Evolutionary conservation across 2,113 vertebrate species (phyloP).

Genomic region (Peromyscus californicus): DNA sequence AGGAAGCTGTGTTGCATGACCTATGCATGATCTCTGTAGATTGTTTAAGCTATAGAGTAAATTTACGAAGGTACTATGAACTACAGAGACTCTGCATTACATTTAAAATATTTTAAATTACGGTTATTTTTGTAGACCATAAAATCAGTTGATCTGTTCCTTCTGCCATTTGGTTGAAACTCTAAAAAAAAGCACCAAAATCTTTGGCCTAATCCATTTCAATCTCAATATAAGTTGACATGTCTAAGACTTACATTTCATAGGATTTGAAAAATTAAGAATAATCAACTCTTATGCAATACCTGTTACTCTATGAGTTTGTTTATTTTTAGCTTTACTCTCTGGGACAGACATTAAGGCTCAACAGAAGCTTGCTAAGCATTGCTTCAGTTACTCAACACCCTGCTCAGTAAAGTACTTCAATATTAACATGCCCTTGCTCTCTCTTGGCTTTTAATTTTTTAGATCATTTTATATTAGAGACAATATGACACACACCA

Average conservation of each 20-base stretch:
- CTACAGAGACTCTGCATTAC: background rate
- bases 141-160: background rate
- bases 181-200: background rate
- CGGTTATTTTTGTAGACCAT: background rate
- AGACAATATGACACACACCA: background rate
- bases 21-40: background rate
- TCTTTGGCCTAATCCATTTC: background rate
- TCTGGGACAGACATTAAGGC: slow-evolving; percentile 3
- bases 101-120: background rate
- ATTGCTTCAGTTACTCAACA: background rate
- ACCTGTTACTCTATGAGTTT: background rate
- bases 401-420: slow-evolving; percentile 9
- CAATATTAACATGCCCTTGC: slow-evolving; percentile 44
- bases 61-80: background rate
- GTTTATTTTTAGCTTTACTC: slow-evolving; percentile 10
- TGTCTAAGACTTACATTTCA: background rate
- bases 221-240: background rate
- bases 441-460: slow-evolving; percentile 6
- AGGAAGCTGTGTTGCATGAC: background rate
- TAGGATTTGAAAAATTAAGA: background rate
- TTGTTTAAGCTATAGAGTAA: background rate
- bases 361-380: slow-evolving; percentile 9
- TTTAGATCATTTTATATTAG: background rate
- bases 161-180: background rate
- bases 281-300: background rate